Base-by-base conservation (phyloP, 1,140 invertebrate genomes). In the Leptoteleia sp. region DNA sequence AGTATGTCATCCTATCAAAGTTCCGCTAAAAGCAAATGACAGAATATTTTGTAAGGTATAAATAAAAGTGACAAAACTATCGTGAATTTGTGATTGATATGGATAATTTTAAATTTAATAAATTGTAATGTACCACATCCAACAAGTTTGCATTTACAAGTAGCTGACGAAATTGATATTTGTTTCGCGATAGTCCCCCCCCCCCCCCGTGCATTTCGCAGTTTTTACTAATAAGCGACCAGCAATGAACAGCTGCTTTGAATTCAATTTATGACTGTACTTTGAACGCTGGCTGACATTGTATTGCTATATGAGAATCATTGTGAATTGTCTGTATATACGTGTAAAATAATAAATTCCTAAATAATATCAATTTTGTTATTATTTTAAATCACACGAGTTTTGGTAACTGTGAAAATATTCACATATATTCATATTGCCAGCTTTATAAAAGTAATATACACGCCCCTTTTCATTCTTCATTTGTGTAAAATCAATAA, bases 281-380 rank as follows among this genome's bases (percentile, higher is more conserved):
- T 45, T 72, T 27, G 12, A 64, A 25, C 48, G 15, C 12, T 55
- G 57, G 50, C 38, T 57, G 27, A 64, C 52, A 59, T 57, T 75
- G 25, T 40, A 57, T 42, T 65, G 15, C 62, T 67, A 65, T n/a
- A 54, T 67, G 45, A 54, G 27, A 67, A 67, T 45, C 38, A 54
- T 54, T 54, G 27, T 64, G 61, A 64, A 64, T 52, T 52, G 7
- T 67, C 48, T 67, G 62, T 67, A 67, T 67, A 67, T 54, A 67
- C 16, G 29, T 67, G 62, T 54, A 67, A 43, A 67, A 67, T 67
- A 67, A 67, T 67, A 67, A 67, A 67, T 43, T 48, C 43, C 9
- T 52, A 35, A 52, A 35, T 48, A 48, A 2, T 25, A 25, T 25
- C n/a, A n/a, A n/a, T n/a, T n/a, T n/a, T n/a, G n/a, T n/a, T n/a